These are phyloP conservation scores for Sepioteuthis lessoniana DNA, from an alignment of 2,888 invertebrate genomes.

Conservation along the genomic window DNA sequence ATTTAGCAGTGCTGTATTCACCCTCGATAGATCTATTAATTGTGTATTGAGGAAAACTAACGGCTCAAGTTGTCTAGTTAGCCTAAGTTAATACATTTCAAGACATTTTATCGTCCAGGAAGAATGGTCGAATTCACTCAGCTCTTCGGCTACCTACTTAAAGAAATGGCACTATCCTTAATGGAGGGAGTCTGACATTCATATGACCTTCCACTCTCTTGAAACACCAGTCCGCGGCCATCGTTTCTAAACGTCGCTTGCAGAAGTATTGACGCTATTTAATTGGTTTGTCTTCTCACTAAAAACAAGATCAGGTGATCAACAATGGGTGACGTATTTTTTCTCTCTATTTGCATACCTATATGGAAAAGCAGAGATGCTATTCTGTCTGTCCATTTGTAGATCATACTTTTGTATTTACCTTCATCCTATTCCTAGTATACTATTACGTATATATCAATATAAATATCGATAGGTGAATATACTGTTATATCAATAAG, in stretches of 20 bases:
- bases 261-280: background rate
- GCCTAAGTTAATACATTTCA: background rate
- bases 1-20: too few species aligned
- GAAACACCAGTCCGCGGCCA: too few species aligned
- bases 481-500: too few species aligned
- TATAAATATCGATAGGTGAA: too few species aligned
- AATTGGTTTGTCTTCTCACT: background rate
- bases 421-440: too few species aligned
- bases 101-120: background rate
- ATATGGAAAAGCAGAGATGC: too few species aligned
- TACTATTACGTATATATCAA: too few species aligned
- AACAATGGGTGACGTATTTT: too few species aligned
- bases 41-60: background rate
- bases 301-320: too few species aligned
- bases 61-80: background rate
- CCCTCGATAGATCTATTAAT: background rate
- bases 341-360: too few species aligned
- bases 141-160: background rate
- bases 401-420: too few species aligned
- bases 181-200: conserved; percentile 1
- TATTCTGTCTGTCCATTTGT: too few species aligned
- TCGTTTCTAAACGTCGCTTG: background rate
- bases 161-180: background rate
- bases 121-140: background rate
- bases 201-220: background rate